Conservation (phyloP, 1,140 invertebrate species). For the Aethina tumida region DNA sequence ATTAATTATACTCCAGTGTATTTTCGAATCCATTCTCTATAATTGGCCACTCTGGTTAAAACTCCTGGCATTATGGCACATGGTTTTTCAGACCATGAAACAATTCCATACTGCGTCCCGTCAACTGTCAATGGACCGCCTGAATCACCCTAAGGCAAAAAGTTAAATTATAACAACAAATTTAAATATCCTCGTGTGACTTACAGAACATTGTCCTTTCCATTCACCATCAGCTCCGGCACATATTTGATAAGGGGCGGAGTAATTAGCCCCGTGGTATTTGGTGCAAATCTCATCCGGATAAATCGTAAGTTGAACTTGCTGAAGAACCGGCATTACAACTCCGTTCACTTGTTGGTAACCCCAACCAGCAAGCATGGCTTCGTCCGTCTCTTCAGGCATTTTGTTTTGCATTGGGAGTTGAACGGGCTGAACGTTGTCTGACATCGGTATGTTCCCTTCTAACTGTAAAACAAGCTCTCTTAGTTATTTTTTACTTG, state of each 20-base stretch:
- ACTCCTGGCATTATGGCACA: slow-evolving; percentile 39
- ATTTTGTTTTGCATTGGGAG: slow-evolving; percentile 2
- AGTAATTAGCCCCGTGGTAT: neutral
- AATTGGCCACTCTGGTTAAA: slow-evolving; percentile 40
- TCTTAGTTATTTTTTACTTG: neutral
- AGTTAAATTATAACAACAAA: neutral
- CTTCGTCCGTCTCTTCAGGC: neutral
- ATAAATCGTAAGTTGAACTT: slow-evolving; percentile 1
- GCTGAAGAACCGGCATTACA: neutral
- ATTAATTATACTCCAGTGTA: slow-evolving; percentile 16
- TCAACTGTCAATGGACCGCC: slow-evolving; percentile 35
- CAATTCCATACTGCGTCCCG: slow-evolving; percentile 36
- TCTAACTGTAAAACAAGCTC: slow-evolving; percentile 6
- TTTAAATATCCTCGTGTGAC: neutral
- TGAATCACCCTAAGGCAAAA: slow-evolving; percentile 36
- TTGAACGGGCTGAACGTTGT: slow-evolving; percentile 2
- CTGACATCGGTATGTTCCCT: slow-evolving; percentile 1
- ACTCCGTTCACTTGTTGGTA: slow-evolving; percentile 4
- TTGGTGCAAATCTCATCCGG: neutral
- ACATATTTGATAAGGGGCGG: slow-evolving; percentile 28
- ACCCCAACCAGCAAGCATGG: slow-evolving; percentile 13
- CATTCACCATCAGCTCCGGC: slow-evolving; percentile 35
- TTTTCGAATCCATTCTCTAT: slow-evolving; percentile 37
- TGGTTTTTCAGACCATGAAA: slow-evolving; percentile 38
- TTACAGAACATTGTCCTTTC: slow-evolving; percentile 34